These are phyloP conservation scores for Hypocryptadius cinnamomeus DNA, from an alignment of 2,113 vertebrate species.

Conservation along the genomic window DNA sequence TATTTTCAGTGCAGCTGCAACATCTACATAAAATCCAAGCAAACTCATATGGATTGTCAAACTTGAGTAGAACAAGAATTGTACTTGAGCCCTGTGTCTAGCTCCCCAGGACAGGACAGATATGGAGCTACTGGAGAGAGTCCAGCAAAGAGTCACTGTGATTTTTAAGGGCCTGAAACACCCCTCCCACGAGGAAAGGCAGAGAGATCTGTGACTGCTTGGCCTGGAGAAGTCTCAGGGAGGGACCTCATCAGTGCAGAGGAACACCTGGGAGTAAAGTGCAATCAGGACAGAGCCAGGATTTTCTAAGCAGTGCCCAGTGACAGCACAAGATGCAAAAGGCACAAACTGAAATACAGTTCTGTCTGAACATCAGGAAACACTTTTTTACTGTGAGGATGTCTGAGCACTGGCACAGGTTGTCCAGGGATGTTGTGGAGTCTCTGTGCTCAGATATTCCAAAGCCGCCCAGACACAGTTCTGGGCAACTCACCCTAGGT, in stretches of 20 bases:
- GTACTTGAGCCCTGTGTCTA: not conserved
- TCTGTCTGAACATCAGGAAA: not conserved
- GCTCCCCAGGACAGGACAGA: not conserved
- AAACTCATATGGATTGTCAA: not conserved
- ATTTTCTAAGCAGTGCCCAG: not conserved
- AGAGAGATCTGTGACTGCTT: not conserved
- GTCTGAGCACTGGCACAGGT: not conserved
- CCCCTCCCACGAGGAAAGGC: not conserved
- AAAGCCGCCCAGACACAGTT: not conserved
- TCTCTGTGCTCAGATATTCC: not conserved
- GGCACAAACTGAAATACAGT: not conserved
- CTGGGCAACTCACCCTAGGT: not conserved
- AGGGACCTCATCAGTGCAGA: not conserved
- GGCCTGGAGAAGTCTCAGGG: not conserved
- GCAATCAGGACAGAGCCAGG: not conserved
- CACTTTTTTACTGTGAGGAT: not conserved
- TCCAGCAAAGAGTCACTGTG: not conserved
- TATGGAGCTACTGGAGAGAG: not conserved
- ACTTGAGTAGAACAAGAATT: not conserved
- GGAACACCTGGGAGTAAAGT: not conserved
- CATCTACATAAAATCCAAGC: not conserved
- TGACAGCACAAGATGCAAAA: not conserved
- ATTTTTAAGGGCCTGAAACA: not conserved
- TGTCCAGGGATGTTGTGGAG: not conserved
- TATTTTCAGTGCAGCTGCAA: not conserved